These are phyloP conservation scores for Drymodes brunneopygia DNA, from an alignment of 2,113 vertebrate genomes.

Conservation along the genomic window DNA sequence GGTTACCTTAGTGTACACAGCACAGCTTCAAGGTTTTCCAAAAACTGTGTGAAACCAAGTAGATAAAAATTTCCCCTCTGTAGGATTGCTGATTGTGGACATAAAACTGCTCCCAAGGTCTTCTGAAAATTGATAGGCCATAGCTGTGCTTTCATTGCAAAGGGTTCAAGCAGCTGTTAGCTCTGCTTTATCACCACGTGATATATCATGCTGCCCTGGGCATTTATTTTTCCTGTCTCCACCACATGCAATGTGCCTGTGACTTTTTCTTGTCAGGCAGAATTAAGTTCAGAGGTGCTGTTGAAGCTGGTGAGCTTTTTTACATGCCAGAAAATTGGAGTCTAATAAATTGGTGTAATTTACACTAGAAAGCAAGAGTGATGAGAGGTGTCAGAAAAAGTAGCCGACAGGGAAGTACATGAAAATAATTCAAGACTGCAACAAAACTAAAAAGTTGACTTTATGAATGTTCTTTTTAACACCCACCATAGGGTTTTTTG, in stretches of 20 bases:
- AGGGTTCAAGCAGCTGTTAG: neutral
- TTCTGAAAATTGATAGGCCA: neutral
- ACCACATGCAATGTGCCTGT: fast-evolving
- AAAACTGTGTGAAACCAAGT: neutral
- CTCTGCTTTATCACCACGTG: neutral
- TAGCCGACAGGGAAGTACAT: neutral
- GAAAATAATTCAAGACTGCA: neutral
- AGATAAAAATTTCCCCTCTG: neutral
- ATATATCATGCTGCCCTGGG: neutral
- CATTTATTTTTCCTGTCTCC: neutral
- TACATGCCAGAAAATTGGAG: neutral
- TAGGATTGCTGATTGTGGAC: neutral
- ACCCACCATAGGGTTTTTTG: neutral
- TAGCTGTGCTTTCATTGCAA: neutral
- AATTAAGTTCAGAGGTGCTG: neutral
- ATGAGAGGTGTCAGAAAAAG: neutral
- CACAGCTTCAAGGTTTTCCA: neutral
- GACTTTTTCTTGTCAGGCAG: neutral
- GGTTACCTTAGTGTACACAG: neutral
- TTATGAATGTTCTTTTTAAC: neutral
- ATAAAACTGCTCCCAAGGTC: neutral
- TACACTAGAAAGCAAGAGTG: neutral
- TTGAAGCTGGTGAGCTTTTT: neutral
- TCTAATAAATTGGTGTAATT: neutral
- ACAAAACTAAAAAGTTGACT: neutral